Conservation (phyloP, 2,888 invertebrate species). For the Lycia hirtaria region DNA sequence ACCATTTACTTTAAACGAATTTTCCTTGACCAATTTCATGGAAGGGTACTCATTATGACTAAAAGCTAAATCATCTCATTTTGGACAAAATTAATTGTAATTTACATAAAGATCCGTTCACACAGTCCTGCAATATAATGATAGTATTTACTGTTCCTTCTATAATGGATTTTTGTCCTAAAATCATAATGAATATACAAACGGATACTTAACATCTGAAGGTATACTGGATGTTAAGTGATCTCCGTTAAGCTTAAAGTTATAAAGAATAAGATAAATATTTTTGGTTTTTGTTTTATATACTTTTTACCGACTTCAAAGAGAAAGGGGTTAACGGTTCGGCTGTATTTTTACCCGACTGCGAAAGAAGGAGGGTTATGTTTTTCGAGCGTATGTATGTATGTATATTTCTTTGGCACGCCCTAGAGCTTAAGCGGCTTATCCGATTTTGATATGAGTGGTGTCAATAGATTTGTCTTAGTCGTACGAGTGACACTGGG, state of each 20-base stretch:
- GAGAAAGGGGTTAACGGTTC: too few relatives aligned
- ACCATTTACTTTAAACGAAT: not conserved
- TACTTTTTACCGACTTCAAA: too few relatives aligned
- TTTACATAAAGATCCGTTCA: slow-evolving; percentile 53
- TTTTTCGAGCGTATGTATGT: too few relatives aligned
- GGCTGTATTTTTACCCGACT: too few relatives aligned
- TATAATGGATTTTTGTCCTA: slow-evolving; percentile 49
- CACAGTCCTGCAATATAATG: slow-evolving; percentile 46
- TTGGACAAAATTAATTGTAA: slow-evolving; percentile 49
- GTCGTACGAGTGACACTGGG: too few relatives aligned
- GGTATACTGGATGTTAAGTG: slow-evolving; percentile 1
- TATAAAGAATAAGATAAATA: not conserved
- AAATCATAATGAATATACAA: slow-evolving; percentile 51
- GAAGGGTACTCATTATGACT: slow-evolving; percentile 13
- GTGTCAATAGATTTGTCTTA: too few relatives aligned
- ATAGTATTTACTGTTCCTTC: slow-evolving; percentile 50
- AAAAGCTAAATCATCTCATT: slow-evolving; percentile 31
- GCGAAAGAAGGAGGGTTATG: too few relatives aligned
- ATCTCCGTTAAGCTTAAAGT: not conserved
- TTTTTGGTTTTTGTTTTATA: too few relatives aligned
- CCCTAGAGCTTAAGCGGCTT: too few relatives aligned
- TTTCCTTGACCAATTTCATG: not conserved
- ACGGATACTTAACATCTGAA: slow-evolving; percentile 39
- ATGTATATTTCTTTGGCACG: too few relatives aligned
- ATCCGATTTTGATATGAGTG: too few relatives aligned